Evolutionary conservation across 2,888 invertebrate species (phyloP), one percentile per base, ranked within the genome.

Genomic region (Cylloceria caligata): DNA sequence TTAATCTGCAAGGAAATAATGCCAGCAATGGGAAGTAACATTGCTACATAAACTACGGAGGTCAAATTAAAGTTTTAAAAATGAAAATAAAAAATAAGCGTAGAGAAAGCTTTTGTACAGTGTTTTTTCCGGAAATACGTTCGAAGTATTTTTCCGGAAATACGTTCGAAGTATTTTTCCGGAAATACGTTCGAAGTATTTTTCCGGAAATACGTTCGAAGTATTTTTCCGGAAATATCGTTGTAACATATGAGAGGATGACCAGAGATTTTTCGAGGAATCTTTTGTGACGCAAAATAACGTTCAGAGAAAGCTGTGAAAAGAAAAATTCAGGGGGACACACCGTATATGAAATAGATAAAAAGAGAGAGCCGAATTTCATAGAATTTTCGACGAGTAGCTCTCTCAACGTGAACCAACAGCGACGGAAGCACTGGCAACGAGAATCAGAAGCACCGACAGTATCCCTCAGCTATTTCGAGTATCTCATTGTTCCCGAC

Each of bases 401-500:
- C 49, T 68, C 47, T 65, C 16, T 47, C 67, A 21, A 47, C 67
- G 30, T 7, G 67, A 27, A 49, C 47, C 30, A 45, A 67, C 30
- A 27, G 30, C 27, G 16, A 27, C 30, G 67, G 27, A 47, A 67
- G 30, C 45, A 34, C 24, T 1, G 67, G 7, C 27, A 52, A 55
- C 55, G 52, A 39, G 16, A 52, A 27, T 64, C 65, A 57, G 39
- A 27, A 57, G 55, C 69, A 69, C 42, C 69, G 55, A 11, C 69
- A 55, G 57, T 71, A 30, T 27, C 71, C 57, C 57, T 30, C 64
- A 27, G 71, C 57, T 71, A 45, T 71, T 57, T 71, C 57, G 57
- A 57, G 57, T 71, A 27, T 57, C 71, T 57, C 71, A 71, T 71
- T 71, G 71, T 71, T 71, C 42, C 24, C 57, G 57, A 45, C 21